Base-by-base conservation (phyloP, 2,888 invertebrate species). In the Imbricaverruca yamaguchii region DNA sequence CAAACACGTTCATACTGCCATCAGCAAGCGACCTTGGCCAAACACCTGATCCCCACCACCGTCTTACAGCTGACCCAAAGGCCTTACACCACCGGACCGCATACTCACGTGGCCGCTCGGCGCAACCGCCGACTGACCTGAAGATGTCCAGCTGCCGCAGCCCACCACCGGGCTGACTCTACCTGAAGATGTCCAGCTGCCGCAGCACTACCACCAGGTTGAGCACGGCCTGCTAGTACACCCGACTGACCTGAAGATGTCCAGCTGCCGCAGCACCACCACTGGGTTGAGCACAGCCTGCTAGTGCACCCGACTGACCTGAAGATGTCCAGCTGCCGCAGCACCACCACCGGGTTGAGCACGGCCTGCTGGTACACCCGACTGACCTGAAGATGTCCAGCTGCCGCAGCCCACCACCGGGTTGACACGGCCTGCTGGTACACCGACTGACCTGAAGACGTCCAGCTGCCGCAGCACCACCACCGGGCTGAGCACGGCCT, bases 311-410 rank as follows among this genome's bases (percentile, higher is more conserved):
- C 15, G 13, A 69, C 74, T 55, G 10, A 74, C 74, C 74, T 74
- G 74, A 74, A 55, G 53, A 55, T 55, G 74, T 74, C 74, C 21
- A 74, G 74, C 74, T 74, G 74, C 1, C 74, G 74, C 18, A 74
- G 55, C n/a, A 74, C 74, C 53, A 74, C 53, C 74, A 74, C 74
- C 21, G 74, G 74, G 53, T 55, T 89, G 86, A 89, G 91, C 81
- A 92, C 92, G 81, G 95, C 94, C 85, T 92, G 91, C 85, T 92
- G 92, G 89, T 96, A 96, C 84, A 94, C 89, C 85, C 91, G 91
- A 86, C 91, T 91, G 85, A 96, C 90, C 39, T 39, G 39, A 39
- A 1, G 39, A 39, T 1, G 39, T 39, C 39, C 39, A 39, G 39
- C 39, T 39, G 39, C 39, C 39, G 39, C 39, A 39, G 39, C 39